phyloP scores from a whole-genome alignment of 1,140 invertebrate species.

The Anastatus disparis region DNA sequence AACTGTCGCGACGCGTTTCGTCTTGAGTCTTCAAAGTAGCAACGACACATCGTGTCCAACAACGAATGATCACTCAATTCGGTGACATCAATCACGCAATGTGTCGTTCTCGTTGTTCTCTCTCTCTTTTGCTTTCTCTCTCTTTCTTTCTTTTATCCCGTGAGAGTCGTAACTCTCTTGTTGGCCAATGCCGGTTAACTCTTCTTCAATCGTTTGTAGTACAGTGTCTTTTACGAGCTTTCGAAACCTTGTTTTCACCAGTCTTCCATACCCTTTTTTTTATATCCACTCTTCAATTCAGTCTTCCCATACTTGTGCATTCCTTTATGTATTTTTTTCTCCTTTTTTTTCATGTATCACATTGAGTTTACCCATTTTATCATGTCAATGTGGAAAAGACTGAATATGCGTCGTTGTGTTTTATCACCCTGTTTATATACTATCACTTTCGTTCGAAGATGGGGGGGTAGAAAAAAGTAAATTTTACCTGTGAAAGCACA shows the following conservation, averaged over 20 bases:
- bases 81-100: conserved; percentile 58
- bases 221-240: conserved; percentile 60
- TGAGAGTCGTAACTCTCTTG: no score
- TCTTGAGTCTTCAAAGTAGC: conserved; percentile 1
- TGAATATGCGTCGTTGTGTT: conserved; percentile 39
- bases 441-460: no score
- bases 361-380: no score
- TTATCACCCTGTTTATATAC: conserved; percentile 48
- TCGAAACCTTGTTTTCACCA: conserved; percentile 52
- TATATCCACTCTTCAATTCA: not conserved
- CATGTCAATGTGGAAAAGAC: not conserved
- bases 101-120: conserved; percentile 28
- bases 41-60: conserved; percentile 14
- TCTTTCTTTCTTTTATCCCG: no score
- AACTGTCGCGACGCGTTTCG: conserved; percentile 4
- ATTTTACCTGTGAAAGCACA: no score
- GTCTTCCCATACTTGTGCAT: no score
- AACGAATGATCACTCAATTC: conserved; percentile 61
- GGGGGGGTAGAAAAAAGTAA: no score
- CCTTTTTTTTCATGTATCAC: no score
- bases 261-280: conserved; percentile 22
- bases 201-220: no score
- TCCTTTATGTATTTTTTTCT: no score
- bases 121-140: no score
- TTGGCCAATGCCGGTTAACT: no score